These are phyloP conservation scores for Choristoneura rosaceana DNA, from an alignment of 2,888 invertebrate species.

Conservation along the genomic window DNA sequence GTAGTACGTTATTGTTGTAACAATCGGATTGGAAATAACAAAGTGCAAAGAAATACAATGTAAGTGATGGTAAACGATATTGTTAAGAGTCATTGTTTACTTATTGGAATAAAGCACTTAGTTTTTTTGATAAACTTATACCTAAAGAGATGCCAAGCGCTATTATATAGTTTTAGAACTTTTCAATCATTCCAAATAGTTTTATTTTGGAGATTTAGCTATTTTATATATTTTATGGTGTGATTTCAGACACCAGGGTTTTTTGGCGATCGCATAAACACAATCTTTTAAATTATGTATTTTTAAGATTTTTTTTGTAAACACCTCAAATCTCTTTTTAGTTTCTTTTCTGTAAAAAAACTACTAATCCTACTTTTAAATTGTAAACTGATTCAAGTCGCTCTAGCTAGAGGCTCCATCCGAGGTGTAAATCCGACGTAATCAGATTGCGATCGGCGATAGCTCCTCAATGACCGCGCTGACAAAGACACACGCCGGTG, in stretches of 20 bases:
- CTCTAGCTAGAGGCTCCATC: background rate
- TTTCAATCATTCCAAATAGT: no score
- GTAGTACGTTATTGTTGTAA: background rate
- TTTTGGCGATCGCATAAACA: no score
- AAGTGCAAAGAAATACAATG: background rate
- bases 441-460: conserved; percentile 14
- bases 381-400: background rate
- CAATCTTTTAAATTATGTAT: no score
- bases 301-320: no score
- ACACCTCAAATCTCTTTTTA: no score
- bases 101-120: background rate
- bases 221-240: no score
- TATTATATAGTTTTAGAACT: no score
- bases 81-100: background rate
- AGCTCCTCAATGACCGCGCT: conserved; percentile 7
- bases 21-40: background rate
- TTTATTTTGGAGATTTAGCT: no score
- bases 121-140: no score
- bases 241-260: no score
- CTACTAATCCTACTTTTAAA: background rate
- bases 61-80: background rate
- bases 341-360: no score
- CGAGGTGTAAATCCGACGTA: conserved; percentile 3
- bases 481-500: background rate
- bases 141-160: no score